Base-by-base conservation (phyloP, 1,140 invertebrate species). In the Steinernema feltiae region DNA sequence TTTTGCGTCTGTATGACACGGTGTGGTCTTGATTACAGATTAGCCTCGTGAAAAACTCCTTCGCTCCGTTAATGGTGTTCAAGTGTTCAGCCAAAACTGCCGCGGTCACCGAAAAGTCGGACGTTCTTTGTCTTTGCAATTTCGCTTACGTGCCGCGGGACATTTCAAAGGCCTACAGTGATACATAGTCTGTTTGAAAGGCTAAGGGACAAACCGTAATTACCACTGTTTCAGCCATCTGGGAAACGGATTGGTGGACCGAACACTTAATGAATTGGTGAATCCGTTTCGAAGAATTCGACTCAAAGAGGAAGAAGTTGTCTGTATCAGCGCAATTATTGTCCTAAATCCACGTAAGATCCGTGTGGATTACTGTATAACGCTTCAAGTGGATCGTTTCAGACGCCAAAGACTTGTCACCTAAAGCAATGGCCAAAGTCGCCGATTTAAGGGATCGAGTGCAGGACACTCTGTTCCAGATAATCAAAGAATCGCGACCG, bases 101-200 rank as follows among this genome's bases (percentile, higher is more conserved):
- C 7, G 70, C 81, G 41, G 85, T 85, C 0, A 83, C 85, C 21
- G 48, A 84, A 35, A 82, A 85, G 31, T 78, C 83, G 21, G 77
- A 85, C 48, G 72, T 85, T 48, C 71, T 85, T 2, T 85, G 83
- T 70, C 71, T 85, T 15, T 86, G 83, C 71, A 85, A 85, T 74
- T 85, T 86, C 76, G 79, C 85, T 15, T 85, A 84, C 78, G 85
- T 85, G 18, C 83, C 83, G 18, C 31, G 85, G 41, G 80, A 85
- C 63, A 84, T 85, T 24, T 78, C 78, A 29, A 85, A 79, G 32
- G 79, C 77, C 15, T 85, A 82, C 69, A 74, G 27, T 70, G 83
- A 85, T 74, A 70, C 85, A 3, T 85, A 86, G 83, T 84, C n/a
- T 76, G 82, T 75, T 35, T 17, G 1, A 24, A 32, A 72, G 46